phyloP scores from a whole-genome alignment of 2,888 invertebrate genomes.

The Cerceris ruficornis region DNA sequence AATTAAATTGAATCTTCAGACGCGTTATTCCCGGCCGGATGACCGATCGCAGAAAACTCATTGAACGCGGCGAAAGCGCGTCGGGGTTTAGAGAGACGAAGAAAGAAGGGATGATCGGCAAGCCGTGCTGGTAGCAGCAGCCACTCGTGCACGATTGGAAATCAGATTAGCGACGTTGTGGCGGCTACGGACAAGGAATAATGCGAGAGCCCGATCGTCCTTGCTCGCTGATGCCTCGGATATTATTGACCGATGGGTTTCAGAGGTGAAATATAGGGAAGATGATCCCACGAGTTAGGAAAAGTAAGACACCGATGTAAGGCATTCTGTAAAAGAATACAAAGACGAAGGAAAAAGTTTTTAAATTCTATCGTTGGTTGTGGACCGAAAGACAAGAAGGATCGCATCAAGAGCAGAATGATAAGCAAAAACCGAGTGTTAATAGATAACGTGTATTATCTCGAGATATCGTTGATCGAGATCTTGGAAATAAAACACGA shows the following conservation, averaged over 20 bases:
- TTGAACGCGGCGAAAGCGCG: constrained; percentile 64
- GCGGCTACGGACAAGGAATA: constrained; percentile 67
- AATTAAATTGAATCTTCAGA: constrained; percentile 65
- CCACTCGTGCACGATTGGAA: constrained; percentile 68
- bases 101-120: constrained; percentile 33
- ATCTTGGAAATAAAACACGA: too few relatives aligned
- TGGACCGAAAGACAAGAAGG: too few relatives aligned
- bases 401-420: too few relatives aligned
- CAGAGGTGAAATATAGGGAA: too few relatives aligned
- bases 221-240: constrained; percentile 30
- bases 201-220: constrained; percentile 50
- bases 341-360: too few relatives aligned
- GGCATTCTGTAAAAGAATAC: too few relatives aligned
- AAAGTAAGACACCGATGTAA: too few relatives aligned
- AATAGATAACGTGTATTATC: too few relatives aligned
- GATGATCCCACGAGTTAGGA: too few relatives aligned
- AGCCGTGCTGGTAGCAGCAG: constrained; percentile 36
- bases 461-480: too few relatives aligned
- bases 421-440: too few relatives aligned
- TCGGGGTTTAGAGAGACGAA: constrained; percentile 22
- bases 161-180: constrained; percentile 76
- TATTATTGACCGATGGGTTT: constrained; percentile 19
- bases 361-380: too few relatives aligned
- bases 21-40: constrained; percentile 45
- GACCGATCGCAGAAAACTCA: constrained; percentile 70